Percentiles rank a stretch among this genome's conserved stretches.
Conservation (phyloP, 2,113 vertebrate genomes). For the Morone saxatilis region DNA sequence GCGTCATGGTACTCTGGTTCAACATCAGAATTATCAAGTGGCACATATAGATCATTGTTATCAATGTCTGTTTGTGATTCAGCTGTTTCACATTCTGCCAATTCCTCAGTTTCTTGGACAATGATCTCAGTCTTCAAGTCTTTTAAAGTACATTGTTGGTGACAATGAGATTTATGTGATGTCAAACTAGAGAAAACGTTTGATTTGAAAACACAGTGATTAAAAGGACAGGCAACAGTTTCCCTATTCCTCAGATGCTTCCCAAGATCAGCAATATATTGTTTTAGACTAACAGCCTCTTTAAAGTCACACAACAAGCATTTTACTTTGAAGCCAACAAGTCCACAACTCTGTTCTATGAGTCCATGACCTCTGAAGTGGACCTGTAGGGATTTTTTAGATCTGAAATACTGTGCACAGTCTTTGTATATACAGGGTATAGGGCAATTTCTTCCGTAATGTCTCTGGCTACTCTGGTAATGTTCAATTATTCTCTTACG, state of each 20-base stretch:
- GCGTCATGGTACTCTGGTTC: constrained; percentile 3
- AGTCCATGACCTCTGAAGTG: constrained; percentile 15
- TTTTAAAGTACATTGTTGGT: neutral
- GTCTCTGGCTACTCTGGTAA: neutral
- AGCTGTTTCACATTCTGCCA: constrained; percentile 13
- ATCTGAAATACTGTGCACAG: constrained; percentile 33
- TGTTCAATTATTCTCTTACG: neutral
- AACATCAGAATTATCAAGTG: constrained; percentile 13
- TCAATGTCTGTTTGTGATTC: neutral
- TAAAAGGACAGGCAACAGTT: constrained; percentile 17
- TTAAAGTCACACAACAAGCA: constrained; percentile 1
- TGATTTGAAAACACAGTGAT: constrained; percentile 25
- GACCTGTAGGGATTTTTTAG: neutral
- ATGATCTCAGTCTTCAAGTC: constrained; percentile 1
- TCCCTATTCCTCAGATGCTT: constrained; percentile 29
- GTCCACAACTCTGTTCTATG: neutral
- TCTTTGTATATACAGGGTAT: constrained; percentile 23
- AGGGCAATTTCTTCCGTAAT: constrained; percentile 27
- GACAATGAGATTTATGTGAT: constrained; percentile 16
- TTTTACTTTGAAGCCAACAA: constrained; percentile 20
- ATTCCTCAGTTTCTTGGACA: neutral
- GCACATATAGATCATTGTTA: neutral
- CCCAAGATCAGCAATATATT: constrained; percentile 10
- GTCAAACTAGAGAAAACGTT: constrained; percentile 19
- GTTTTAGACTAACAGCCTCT: constrained; percentile 16